A percentile compares a stretch with the other conserved stretches of the same genome.
Conservation (phyloP, 1,140 invertebrate species). For the Macrobrachium rosenbergii region DNA sequence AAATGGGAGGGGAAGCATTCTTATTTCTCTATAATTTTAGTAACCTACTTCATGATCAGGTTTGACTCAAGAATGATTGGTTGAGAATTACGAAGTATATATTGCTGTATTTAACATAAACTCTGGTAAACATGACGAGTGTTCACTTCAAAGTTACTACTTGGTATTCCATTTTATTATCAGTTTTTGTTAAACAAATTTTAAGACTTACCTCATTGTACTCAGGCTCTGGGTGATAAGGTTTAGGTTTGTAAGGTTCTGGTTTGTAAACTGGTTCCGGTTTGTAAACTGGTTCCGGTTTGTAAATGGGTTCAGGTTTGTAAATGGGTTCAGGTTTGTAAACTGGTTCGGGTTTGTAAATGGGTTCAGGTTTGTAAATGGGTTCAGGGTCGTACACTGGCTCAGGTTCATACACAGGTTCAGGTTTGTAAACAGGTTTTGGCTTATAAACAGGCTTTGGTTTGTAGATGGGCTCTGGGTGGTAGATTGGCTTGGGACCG, state of each 20-base stretch:
- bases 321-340: constrained; percentile 38
- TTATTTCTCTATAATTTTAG: too few relatives aligned
- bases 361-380: constrained; percentile 23
- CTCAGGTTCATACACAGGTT: constrained; percentile 37
- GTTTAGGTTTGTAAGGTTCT: background rate
- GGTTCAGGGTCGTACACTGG: constrained; percentile 22
- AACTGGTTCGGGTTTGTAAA: constrained; percentile 36
- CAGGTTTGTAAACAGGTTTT: constrained; percentile 28
- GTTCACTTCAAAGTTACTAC: too few relatives aligned
- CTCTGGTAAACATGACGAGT: too few relatives aligned
- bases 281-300: constrained; percentile 11
- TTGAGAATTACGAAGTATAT: background rate
- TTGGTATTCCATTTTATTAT: background rate
- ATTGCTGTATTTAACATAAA: too few relatives aligned
- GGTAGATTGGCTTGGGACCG: constrained; percentile 26
- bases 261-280: background rate
- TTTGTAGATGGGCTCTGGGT: constrained; percentile 36
- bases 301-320: constrained; percentile 31
- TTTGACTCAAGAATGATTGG: too few relatives aligned
- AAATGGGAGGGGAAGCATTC: background rate
- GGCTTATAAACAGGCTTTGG: constrained; percentile 34
- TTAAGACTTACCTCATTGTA: background rate
- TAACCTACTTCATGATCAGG: too few relatives aligned
- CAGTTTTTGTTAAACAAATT: background rate
- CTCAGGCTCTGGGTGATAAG: background rate